phyloP scores from a whole-genome alignment of 2,888 invertebrate genomes.

The Omphaloscelis lunosa region DNA sequence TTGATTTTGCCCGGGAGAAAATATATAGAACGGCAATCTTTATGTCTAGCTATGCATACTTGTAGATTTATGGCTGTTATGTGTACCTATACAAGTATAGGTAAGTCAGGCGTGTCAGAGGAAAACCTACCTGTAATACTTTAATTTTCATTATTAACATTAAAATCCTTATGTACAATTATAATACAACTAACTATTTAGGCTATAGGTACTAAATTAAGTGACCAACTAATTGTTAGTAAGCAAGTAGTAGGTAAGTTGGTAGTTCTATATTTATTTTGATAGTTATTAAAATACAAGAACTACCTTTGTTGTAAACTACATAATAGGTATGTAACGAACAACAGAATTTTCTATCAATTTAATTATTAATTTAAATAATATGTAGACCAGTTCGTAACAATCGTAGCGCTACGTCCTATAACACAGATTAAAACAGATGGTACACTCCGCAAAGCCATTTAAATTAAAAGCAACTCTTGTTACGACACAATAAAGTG shows the following conservation, averaged over 20 bases:
- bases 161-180: background rate
- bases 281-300: background rate
- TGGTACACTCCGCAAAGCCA: too few relatives aligned
- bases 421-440: too few relatives aligned
- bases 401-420: background rate
- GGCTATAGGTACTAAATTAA: too few relatives aligned
- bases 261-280: too few relatives aligned
- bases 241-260: too few relatives aligned
- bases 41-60: constrained; percentile 74
- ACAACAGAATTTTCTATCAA: background rate
- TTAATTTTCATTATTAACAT: background rate
- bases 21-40: constrained; percentile 87
- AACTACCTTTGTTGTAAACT: background rate
- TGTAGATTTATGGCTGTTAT: constrained; percentile 55
- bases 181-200: background rate
- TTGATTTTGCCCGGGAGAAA: constrained; percentile 88
- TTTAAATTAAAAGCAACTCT: too few relatives aligned
- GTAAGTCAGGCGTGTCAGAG: background rate
- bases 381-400: background rate
- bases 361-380: background rate
- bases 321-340: background rate
- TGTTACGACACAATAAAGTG: too few relatives aligned
- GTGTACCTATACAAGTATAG: constrained; percentile 23
- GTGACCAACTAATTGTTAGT: background rate
- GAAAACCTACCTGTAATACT: background rate